Base-by-base conservation (phyloP, 2,888 invertebrate genomes). In the Falcaria lacertinaria region DNA sequence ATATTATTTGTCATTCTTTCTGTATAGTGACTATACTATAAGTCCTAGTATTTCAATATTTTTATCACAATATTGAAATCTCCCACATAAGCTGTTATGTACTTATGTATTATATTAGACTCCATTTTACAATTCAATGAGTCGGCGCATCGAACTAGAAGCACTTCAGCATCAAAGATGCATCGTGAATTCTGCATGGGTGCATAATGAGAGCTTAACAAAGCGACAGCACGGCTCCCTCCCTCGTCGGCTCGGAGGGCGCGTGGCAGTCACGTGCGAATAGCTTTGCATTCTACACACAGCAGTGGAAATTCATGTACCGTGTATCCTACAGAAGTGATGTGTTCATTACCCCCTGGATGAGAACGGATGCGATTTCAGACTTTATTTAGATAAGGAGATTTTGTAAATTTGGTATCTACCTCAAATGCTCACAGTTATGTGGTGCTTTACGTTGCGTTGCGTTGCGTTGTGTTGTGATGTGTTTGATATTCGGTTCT, bases 221-320 rank as follows among this genome's bases (percentile, higher is more conserved):
- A 48, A 61, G 52, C 34, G 33, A 32, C 33, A 50, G 54, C 42
- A 50, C 49, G 64, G 60, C 37, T 58, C 55, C 63, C 37, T 58
- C 55, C 63, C 57, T 51, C 50, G 38, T 44, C 40, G 13, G 28
- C 11, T 4, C 35, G 33, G 43, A 55, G 54, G 54, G 43, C 68
- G 58, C 62, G 69, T 69, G 78, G 14, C 62, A 41, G 69, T 48
- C 74, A 63, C 76, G 74, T 70, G 78, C 60, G 43, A 52, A 50
- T 59, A 64, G 63, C 63, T 61, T 63, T 68, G 68, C 67, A 61
- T 66, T 64, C 59, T 54, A 64, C 51, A 43, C 51, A 56, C 14
- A 64, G 52, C 58, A 45, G 50, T 64, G 57, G 51, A 57, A 56
- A 52, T 57, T 73, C 73, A 77, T 74, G 70, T 70, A 76, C 77